Conservation (phyloP, 2,888 invertebrate genomes). For the Drosophila gaucha region DNA sequence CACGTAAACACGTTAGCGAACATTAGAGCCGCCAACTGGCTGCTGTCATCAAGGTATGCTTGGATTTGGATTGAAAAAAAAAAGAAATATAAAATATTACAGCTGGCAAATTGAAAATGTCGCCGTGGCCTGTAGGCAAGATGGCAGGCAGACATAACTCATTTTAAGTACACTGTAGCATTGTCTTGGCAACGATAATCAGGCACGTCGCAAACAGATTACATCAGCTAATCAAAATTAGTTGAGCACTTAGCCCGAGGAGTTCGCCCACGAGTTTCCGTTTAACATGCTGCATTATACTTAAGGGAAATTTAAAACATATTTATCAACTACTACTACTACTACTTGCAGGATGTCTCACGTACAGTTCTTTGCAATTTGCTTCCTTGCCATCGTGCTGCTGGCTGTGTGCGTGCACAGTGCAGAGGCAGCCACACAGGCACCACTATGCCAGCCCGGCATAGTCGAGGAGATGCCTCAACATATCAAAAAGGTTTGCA, state of each 20-base stretch:
- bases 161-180: constrained; percentile 24
- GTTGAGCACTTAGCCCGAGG: constrained; percentile 1
- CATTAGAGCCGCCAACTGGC: constrained; percentile 45
- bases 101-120: constrained; percentile 30
- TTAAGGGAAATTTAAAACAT: not conserved
- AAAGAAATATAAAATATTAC: constrained; percentile 9
- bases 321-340: not conserved
- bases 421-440: constrained; percentile 79
- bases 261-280: not conserved
- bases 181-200: constrained; percentile 48
- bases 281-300: too few species aligned
- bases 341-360: constrained; percentile 76
- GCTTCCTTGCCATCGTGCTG: constrained; percentile 57
- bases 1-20: constrained; percentile 57
- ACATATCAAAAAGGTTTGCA: constrained; percentile 86
- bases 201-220: constrained; percentile 41
- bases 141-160: constrained; percentile 20
- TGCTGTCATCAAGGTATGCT: constrained; percentile 19
- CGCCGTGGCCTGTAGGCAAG: constrained; percentile 7
- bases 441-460: constrained; percentile 87
- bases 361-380: constrained; percentile 71
- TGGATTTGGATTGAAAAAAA: constrained; percentile 22
- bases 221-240: constrained; percentile 61
- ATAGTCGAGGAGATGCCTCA: constrained; percentile 86
- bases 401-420: constrained; percentile 54